Percentiles rank a stretch among this genome's conserved stretches.
Evolutionary conservation across 2,888 invertebrate genomes (phyloP).

Genomic region (Eupithecia tripunctaria): DNA sequence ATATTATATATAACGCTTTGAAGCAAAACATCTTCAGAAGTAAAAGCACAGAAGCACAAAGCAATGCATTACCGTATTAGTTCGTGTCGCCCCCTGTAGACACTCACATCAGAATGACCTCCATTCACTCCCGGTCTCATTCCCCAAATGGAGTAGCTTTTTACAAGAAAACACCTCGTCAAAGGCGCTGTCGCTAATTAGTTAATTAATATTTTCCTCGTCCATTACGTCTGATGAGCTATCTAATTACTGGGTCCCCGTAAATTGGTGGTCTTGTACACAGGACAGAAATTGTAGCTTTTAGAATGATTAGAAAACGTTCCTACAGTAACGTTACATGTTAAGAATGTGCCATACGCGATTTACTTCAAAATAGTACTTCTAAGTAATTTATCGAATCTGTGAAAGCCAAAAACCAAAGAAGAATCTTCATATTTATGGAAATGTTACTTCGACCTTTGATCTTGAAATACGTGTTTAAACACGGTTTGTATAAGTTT

Average conservation of each 20-base stretch:
- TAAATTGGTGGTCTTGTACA: constrained; percentile 14
- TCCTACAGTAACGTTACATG: neutral
- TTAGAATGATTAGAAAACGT: constrained; percentile 9
- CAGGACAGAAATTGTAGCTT: constrained; percentile 8
- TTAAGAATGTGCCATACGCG: too few species aligned
- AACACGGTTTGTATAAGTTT: too few species aligned
- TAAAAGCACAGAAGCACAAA: constrained; percentile 2
- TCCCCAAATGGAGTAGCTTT: constrained; percentile 81
- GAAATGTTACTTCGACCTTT: too few species aligned
- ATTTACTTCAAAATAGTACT: too few species aligned
- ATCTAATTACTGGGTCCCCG: constrained; percentile 18
- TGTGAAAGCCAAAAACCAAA: too few species aligned
- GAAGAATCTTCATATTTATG: too few species aligned
- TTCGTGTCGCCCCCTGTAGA: constrained; percentile 28
- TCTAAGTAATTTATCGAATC: too few species aligned
- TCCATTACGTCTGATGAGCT: constrained; percentile 25
- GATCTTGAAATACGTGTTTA: too few species aligned
- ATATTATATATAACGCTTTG: too few species aligned
- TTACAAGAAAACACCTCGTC: constrained; percentile 49
- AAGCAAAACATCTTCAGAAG: neutral
- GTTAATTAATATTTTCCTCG: constrained; percentile 41
- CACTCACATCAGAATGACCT: constrained; percentile 75
- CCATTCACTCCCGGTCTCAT: constrained; percentile 77
- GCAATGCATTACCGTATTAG: constrained; percentile 32
- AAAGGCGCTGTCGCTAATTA: constrained; percentile 34